Percentiles rank a stretch among this genome's conserved stretches.
phyloP scores from a whole-genome alignment of 1,140 invertebrate genomes.

The Chrysopa pallens region DNA sequence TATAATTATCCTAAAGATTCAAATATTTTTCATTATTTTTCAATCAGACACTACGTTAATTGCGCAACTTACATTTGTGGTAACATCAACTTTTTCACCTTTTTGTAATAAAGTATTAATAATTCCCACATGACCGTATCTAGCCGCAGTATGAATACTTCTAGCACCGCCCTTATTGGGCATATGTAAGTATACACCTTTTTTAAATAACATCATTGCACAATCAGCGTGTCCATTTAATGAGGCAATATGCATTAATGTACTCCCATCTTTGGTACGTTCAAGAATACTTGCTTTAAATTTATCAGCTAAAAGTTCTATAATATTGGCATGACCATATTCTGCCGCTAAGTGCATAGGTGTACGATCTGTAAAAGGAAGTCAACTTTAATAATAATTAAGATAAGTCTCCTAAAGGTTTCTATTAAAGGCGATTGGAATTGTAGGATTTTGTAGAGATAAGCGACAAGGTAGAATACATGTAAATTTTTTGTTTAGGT shows the following conservation, averaged over 20 bases:
- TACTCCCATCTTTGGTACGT: constrained; percentile 91
- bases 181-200: constrained; percentile 98
- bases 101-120: constrained; percentile 90
- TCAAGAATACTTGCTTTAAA: constrained; percentile 92
- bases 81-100: constrained; percentile 89
- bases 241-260: constrained; percentile 95
- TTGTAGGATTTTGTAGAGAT: no score
- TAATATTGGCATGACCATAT: constrained; percentile 85
- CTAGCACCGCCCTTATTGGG: constrained; percentile 92
- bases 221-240: constrained; percentile 93
- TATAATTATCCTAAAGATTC: constrained; percentile 78
- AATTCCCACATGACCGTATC: constrained; percentile 89
- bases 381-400: constrained; percentile 2
- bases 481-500: no score
- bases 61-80: constrained; percentile 64
- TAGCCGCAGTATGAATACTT: constrained; percentile 82
- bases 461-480: no score
- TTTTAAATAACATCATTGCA: constrained; percentile 95
- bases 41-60: neutral
- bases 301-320: constrained; percentile 93
- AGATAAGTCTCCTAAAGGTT: no score
- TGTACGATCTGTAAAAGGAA: constrained; percentile 56
- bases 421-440: no score
- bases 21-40: neutral
- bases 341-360: constrained; percentile 96